A percentile compares a stretch with the other conserved stretches of the same genome.
phyloP scores from a whole-genome alignment of 2,888 invertebrate genomes.

The Drosophila antonietae region DNA sequence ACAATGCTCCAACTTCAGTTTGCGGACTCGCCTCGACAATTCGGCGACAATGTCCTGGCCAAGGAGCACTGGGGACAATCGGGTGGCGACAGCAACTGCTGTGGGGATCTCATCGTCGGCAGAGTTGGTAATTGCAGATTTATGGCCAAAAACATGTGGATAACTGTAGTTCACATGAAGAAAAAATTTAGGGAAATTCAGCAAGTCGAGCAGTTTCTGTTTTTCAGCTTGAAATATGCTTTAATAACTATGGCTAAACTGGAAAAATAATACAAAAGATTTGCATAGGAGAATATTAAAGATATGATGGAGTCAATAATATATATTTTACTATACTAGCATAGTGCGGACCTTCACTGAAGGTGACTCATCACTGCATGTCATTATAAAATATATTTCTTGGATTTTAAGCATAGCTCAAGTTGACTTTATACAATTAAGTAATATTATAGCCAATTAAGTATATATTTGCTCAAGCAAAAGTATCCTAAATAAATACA shows the following conservation, averaged over 20 bases:
- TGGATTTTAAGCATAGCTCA: too few species aligned
- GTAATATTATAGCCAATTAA: too few species aligned
- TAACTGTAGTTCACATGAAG: background rate
- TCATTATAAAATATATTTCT: too few species aligned
- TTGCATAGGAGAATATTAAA: background rate
- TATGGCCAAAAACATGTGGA: slow-evolving; percentile 11
- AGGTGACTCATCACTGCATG: too few species aligned
- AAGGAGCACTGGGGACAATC: background rate
- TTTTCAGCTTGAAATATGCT: background rate
- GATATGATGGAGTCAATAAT: background rate
- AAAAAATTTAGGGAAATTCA: background rate
- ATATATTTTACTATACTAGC: too few species aligned
- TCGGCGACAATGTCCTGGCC: slow-evolving; percentile 4
- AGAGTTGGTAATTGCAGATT: slow-evolving; percentile 10
- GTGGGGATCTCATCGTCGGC: background rate
- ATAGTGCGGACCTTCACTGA: too few species aligned
- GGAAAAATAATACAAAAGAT: background rate
- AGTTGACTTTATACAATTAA: too few species aligned
- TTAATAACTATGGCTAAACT: background rate
- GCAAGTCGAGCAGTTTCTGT: background rate
- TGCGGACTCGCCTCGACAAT: slow-evolving; percentile 7
- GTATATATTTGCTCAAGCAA: too few species aligned
- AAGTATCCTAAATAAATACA: too few species aligned
- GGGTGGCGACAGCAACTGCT: background rate
- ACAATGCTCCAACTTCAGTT: slow-evolving; percentile 53